phyloP scores from a whole-genome alignment of 2,113 vertebrate genomes.

The Oophaga pumilio region DNA sequence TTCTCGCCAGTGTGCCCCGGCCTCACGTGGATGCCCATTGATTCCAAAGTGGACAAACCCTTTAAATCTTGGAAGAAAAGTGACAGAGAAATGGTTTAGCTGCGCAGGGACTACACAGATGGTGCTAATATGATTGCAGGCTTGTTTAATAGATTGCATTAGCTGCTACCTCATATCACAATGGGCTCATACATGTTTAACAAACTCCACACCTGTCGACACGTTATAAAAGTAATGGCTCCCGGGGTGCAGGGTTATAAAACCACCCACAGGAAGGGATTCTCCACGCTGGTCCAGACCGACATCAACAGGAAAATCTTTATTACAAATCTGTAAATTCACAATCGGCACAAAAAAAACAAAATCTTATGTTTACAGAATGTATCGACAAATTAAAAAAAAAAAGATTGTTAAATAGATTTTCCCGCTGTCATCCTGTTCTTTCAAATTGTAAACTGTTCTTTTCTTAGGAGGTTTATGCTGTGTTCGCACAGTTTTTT shows the following conservation, averaged over 20 bases:
- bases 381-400: neutral
- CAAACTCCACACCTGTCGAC: conserved; percentile 22
- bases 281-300: neutral
- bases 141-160: neutral
- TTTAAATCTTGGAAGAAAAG: neutral
- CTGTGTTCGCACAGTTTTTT: too few species aligned
- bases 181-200: conserved; percentile 32
- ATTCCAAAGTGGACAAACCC: neutral
- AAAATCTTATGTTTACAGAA: neutral
- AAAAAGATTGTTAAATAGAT: too few species aligned
- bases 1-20: too few species aligned
- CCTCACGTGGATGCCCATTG: neutral
- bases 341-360: neutral
- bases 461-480: too few species aligned
- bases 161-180: conserved; percentile 2
- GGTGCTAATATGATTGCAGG: conserved; percentile 25
- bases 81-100: neutral
- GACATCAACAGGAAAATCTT: neutral
- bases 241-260: conserved; percentile 17
- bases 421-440: too few species aligned
- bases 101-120: conserved; percentile 5
- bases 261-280: neutral
- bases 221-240: conserved; percentile 22
- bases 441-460: too few species aligned
- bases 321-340: neutral